Percentiles rank a stretch among this genome's conserved stretches.
Conservation (phyloP, 2,797 vertebrate species). For the Fundulus diaphanus region DNA sequence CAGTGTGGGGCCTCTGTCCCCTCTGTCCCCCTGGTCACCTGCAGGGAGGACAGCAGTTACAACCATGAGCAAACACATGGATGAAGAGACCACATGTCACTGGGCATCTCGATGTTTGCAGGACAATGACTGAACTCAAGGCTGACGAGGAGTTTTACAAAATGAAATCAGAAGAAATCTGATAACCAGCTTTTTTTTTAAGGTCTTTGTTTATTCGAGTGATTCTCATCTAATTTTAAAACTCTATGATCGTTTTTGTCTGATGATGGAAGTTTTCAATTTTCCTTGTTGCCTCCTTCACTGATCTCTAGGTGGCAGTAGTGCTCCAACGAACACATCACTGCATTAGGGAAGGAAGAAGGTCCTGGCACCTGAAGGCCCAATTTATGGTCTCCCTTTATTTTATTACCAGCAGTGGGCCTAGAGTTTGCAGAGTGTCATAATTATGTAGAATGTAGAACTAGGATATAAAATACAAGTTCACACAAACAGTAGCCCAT, state of each 20-base stretch:
- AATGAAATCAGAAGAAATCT: background rate
- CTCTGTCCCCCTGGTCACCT: slow-evolving; percentile 94
- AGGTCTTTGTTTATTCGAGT: background rate
- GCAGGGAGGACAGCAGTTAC: slow-evolving; percentile 12
- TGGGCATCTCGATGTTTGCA: slow-evolving; percentile 2
- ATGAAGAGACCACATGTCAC: slow-evolving; percentile 18
- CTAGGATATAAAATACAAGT: too few species aligned
- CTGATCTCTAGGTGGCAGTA: background rate
- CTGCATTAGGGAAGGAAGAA: background rate
- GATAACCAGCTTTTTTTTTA: background rate
- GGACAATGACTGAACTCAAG: background rate
- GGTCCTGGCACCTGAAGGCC: background rate
- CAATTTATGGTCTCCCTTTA: background rate
- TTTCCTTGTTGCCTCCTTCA: background rate
- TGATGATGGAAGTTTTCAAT: background rate
- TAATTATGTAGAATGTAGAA: too few species aligned
- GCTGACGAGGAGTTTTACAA: background rate
- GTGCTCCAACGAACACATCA: background rate
- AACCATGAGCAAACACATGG: background rate
- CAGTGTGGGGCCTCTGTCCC: slow-evolving; percentile 88
- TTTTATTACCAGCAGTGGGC: too few species aligned
- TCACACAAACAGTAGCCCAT: too few species aligned
- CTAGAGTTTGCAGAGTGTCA: too few species aligned
- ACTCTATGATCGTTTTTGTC: background rate
- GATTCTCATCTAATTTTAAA: background rate